These are phyloP conservation scores for Hedychridium roseum DNA, from an alignment of 2,888 invertebrate species.

Conservation along the genomic window DNA sequence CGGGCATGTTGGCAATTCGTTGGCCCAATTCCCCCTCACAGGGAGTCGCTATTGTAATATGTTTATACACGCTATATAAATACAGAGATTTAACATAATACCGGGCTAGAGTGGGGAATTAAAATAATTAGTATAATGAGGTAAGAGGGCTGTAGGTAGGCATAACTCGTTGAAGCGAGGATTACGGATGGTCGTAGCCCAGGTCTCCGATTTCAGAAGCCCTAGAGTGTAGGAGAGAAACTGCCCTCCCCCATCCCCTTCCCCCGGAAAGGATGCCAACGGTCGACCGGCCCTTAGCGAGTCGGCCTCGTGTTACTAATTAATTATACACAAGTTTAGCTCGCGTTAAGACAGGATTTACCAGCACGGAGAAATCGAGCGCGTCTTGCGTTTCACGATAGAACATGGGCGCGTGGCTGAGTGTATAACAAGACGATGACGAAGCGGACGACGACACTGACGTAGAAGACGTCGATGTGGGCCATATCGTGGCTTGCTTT, in stretches of 20 bases:
- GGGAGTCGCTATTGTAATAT: neutral
- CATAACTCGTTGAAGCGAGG: constrained; percentile 6
- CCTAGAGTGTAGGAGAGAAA: constrained; percentile 27
- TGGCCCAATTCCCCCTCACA: no score
- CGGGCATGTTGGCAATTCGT: no score
- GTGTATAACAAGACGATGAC: no score
- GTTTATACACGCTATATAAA: neutral
- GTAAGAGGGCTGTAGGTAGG: constrained; percentile 33
- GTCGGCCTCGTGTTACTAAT: constrained; percentile 60
- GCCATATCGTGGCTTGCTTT: no score
- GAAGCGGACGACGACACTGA: no score
- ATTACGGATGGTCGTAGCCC: constrained; percentile 17
- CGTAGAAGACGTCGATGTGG: no score
- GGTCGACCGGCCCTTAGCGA: constrained; percentile 48
- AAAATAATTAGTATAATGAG: constrained; percentile 62
- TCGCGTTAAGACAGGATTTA: constrained; percentile 47
- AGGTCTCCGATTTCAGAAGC: constrained; percentile 57
- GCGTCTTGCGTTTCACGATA: no score
- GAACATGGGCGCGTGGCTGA: no score
- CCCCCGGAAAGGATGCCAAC: constrained; percentile 39
- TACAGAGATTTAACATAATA: constrained; percentile 33
- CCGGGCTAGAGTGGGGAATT: constrained; percentile 45
- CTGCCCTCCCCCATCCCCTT: neutral
- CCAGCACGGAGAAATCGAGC: no score
- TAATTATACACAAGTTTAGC: constrained; percentile 58